Conservation (phyloP, 2,888 invertebrate species). For the Tortricodes alternella region DNA sequence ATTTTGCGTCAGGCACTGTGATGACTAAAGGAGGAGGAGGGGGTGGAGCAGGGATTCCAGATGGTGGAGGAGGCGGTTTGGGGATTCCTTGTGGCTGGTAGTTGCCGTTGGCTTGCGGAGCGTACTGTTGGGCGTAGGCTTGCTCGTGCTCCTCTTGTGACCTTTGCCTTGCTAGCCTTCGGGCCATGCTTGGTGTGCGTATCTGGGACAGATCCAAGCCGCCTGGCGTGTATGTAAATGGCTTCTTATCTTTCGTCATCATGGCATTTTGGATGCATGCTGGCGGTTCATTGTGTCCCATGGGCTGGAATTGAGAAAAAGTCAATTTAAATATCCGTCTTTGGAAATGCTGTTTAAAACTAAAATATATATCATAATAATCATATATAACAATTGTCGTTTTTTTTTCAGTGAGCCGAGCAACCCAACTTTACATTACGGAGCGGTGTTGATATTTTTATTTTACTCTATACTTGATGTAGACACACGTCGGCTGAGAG, state of each 20-base stretch:
- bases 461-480: too few relatives aligned
- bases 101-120: constrained; percentile 38
- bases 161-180: constrained; percentile 86
- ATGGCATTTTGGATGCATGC: constrained; percentile 96
- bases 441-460: too few relatives aligned
- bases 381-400: too few relatives aligned
- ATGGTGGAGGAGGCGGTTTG: constrained; percentile 69
- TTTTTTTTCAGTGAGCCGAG: too few relatives aligned
- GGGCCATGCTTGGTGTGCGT: constrained; percentile 93
- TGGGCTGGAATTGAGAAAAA: constrained; percentile 64
- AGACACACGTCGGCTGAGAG: too few relatives aligned
- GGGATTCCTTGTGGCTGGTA: constrained; percentile 63
- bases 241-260: constrained; percentile 98
- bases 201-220: constrained; percentile 96
- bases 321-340: constrained; percentile 6
- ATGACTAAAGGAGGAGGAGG: constrained; percentile 85
- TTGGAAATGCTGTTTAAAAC: too few relatives aligned
- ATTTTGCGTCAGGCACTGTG: constrained; percentile 70
- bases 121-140: constrained; percentile 52
- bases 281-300: constrained; percentile 87
- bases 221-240: constrained; percentile 97
- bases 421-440: too few relatives aligned
- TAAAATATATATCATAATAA: too few relatives aligned
- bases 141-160: constrained; percentile 83
- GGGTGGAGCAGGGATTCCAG: constrained; percentile 75